These are phyloP conservation scores for Orthonyx spaldingii DNA, from an alignment of 2,113 vertebrate species.

Conservation along the genomic window DNA sequence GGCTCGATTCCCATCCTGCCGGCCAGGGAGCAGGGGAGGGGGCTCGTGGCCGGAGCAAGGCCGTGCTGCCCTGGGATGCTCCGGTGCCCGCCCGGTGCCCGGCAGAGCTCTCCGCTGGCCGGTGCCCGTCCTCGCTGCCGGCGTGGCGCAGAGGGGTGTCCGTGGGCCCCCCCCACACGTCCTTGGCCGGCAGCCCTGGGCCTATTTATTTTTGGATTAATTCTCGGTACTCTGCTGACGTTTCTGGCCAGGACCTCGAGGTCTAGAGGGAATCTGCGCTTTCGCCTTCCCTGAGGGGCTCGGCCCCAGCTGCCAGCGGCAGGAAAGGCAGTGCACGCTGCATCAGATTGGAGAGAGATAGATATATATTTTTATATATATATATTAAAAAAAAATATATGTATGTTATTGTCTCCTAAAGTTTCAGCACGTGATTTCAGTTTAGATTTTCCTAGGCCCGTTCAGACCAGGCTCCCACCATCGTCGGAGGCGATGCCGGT, in stretches of 20 bases:
- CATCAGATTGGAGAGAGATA: neutral
- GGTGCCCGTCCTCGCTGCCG: neutral
- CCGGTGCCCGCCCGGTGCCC: neutral
- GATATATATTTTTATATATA: neutral
- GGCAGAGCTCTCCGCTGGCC: neutral
- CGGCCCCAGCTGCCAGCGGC: neutral
- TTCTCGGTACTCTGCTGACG: slow-evolving; percentile 28
- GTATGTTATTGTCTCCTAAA: neutral
- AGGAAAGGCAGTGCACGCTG: neutral
- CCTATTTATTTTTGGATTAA: slow-evolving; percentile 76
- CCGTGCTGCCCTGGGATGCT: neutral
- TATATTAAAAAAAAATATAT: neutral
- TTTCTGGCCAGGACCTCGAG: slow-evolving; percentile 17
- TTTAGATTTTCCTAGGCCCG: neutral
- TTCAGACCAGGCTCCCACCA: neutral
- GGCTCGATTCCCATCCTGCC: neutral
- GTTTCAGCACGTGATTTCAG: neutral
- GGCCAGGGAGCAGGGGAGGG: neutral
- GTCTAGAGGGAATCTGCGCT: slow-evolving; percentile 8
- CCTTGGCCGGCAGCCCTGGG: slow-evolving; percentile 17
- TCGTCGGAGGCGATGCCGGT: accelerated
- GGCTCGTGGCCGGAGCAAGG: accelerated
- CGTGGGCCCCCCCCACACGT: neutral
- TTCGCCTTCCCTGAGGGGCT: neutral
- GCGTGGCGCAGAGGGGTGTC: neutral